Percentiles rank a stretch among this genome's conserved stretches.
Evolutionary conservation across 2,797 vertebrate genomes (phyloP).

Genomic region (Crenichthys baileyi): DNA sequence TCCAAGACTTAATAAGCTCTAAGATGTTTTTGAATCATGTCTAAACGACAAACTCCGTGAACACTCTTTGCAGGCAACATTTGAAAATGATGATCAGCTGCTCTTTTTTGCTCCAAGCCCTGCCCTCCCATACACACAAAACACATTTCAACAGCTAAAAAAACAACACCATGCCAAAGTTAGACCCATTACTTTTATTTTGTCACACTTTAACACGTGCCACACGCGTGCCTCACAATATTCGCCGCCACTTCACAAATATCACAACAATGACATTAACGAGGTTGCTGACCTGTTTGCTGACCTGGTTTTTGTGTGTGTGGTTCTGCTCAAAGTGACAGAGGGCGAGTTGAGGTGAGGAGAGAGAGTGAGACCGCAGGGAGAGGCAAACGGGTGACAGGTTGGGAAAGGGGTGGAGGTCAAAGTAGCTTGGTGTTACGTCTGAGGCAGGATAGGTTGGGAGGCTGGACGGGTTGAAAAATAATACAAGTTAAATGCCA

Average conservation of each 20-base stretch:
- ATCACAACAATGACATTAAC: slow-evolving; percentile 72
- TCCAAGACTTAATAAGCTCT: slow-evolving; percentile 13
- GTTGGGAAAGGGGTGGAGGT: slow-evolving; percentile 32
- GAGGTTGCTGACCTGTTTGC: slow-evolving; percentile 78
- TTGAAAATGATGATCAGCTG: slow-evolving; percentile 34
- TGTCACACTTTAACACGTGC: slow-evolving; percentile 48
- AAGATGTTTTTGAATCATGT: slow-evolving; percentile 13
- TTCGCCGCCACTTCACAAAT: slow-evolving; percentile 44
- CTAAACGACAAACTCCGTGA: slow-evolving; percentile 18
- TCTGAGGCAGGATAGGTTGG: slow-evolving; percentile 11
- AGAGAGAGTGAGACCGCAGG: slow-evolving; percentile 23
- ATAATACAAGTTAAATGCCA: slow-evolving; percentile 38
- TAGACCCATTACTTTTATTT: slow-evolving; percentile 47
- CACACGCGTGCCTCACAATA: slow-evolving; percentile 6
- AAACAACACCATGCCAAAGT: slow-evolving; percentile 32
- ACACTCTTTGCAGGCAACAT: slow-evolving; percentile 10
- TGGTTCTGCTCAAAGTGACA: slow-evolving; percentile 63
- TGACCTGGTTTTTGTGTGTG: slow-evolving; percentile 78
- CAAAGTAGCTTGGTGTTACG: slow-evolving; percentile 27
- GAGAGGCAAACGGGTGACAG: slow-evolving; percentile 9
- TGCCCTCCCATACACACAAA: background rate
- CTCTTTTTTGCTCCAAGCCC: slow-evolving; percentile 2
- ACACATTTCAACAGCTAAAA: slow-evolving; percentile 10
- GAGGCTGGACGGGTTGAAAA: slow-evolving; percentile 22
- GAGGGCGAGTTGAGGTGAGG: slow-evolving; percentile 34